Evolutionary conservation across 2,888 invertebrate species (phyloP).

Genomic region (Eudasyphora cyanicolor): DNA sequence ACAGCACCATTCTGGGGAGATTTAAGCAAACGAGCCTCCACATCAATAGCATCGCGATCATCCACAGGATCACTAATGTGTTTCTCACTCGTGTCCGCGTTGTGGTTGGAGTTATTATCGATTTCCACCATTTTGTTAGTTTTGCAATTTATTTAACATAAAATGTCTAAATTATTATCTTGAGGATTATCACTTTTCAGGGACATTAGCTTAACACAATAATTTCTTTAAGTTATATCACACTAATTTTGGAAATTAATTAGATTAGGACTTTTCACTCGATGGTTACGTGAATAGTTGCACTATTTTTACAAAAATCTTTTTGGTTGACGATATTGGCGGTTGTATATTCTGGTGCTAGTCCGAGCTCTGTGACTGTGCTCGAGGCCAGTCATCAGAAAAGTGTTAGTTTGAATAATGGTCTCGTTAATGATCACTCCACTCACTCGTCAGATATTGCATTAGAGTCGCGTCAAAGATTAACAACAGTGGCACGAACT

Average conservation of each 20-base stretch:
- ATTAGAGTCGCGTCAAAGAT: background rate
- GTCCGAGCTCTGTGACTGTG: constrained; percentile 30
- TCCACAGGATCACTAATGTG: constrained; percentile 46
- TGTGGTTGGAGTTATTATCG: constrained; percentile 47
- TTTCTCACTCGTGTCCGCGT: constrained; percentile 33
- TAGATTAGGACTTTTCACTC: background rate
- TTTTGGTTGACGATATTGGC: background rate
- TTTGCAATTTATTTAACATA: constrained; percentile 20
- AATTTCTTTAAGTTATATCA: background rate
- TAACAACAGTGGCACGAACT: background rate
- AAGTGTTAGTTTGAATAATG: constrained; percentile 52
- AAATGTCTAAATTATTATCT: background rate
- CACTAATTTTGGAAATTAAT: background rate
- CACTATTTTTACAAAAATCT: background rate
- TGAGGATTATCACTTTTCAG: constrained; percentile 14
- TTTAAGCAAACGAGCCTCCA: constrained; percentile 72
- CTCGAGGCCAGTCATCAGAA: constrained; percentile 33
- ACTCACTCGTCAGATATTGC: too few relatives aligned
- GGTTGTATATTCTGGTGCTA: background rate
- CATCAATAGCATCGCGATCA: constrained; percentile 60
- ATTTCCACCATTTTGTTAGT: constrained; percentile 67
- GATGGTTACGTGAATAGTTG: background rate
- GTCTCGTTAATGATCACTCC: constrained; percentile 50
- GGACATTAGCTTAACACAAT: constrained; percentile 1
- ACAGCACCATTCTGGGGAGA: constrained; percentile 53